Percentiles rank a stretch among this genome's conserved stretches.
Conservation (phyloP, 1,140 invertebrate species). For the Pristionchus pacificus region DNA sequence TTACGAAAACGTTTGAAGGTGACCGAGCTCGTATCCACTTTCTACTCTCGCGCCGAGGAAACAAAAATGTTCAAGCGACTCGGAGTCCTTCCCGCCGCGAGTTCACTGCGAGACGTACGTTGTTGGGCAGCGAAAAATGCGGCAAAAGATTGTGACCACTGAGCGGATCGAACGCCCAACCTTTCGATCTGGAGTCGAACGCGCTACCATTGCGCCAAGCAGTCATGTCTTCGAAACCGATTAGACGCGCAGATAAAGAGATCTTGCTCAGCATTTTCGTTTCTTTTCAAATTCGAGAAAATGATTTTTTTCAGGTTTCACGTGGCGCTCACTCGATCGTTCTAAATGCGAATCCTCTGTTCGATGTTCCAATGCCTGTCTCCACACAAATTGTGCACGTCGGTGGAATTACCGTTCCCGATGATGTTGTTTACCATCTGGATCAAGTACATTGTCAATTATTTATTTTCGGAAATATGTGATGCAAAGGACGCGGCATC, state of each 20-base stretch:
- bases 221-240: constrained; percentile 12
- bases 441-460: neutral
- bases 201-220: constrained; percentile 34
- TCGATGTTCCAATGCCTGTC: constrained; percentile 42
- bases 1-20: neutral
- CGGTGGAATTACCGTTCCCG: constrained; percentile 40
- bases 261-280: too few species aligned
- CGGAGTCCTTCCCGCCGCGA: neutral
- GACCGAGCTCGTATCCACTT: neutral
- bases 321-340: constrained; percentile 1
- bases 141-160: constrained; percentile 21
- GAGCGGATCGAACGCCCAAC: constrained; percentile 30
- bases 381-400: constrained; percentile 35
- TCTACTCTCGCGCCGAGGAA: neutral
- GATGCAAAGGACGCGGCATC: too few species aligned
- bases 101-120: neutral
- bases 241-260: too few species aligned
- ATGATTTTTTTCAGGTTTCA: neutral
- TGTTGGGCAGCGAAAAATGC: neutral
- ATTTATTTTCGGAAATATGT: neutral
- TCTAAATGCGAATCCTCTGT: constrained; percentile 41
- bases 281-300: neutral
- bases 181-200: constrained; percentile 27
- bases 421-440: neutral
- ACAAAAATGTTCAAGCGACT: neutral